A percentile compares a stretch with the other conserved stretches of the same genome.
phyloP scores from a whole-genome alignment of 2,888 invertebrate species.

The Strigamia transsilvanica region DNA sequence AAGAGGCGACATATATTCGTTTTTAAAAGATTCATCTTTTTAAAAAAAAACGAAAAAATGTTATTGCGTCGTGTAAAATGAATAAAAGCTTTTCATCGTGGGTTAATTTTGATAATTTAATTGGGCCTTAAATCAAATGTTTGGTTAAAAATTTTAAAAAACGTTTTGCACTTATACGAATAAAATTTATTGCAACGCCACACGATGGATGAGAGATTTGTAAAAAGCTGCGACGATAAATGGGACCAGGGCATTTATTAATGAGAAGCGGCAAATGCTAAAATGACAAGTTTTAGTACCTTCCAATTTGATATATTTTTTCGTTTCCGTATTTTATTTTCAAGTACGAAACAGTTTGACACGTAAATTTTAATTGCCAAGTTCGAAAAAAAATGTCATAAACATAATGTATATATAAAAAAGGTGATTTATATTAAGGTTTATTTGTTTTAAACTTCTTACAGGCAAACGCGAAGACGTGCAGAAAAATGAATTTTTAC shows the following conservation, averaged over 20 bases:
- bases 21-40: neutral
- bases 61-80: neutral
- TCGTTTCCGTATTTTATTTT: neutral
- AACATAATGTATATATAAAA: neutral
- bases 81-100: constrained; percentile 6
- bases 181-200: constrained; percentile 11
- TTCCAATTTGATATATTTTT: neutral
- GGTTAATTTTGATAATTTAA: constrained; percentile 40
- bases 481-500: neutral
- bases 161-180: neutral
- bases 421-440: neutral
- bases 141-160: constrained; percentile 33
- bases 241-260: constrained; percentile 18
- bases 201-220: constrained; percentile 44
- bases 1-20: neutral
- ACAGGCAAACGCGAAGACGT: constrained; percentile 20
- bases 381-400: constrained; percentile 4
- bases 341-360: neutral
- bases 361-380: constrained; percentile 13
- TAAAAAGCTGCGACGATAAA: constrained; percentile 30
- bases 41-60: neutral
- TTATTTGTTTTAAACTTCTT: neutral
- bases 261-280: constrained; percentile 32
- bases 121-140: constrained; percentile 38
- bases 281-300: constrained; percentile 24